Evolutionary conservation across 2,888 invertebrate species (phyloP).

Genomic region (Chloromyia formosa): DNA sequence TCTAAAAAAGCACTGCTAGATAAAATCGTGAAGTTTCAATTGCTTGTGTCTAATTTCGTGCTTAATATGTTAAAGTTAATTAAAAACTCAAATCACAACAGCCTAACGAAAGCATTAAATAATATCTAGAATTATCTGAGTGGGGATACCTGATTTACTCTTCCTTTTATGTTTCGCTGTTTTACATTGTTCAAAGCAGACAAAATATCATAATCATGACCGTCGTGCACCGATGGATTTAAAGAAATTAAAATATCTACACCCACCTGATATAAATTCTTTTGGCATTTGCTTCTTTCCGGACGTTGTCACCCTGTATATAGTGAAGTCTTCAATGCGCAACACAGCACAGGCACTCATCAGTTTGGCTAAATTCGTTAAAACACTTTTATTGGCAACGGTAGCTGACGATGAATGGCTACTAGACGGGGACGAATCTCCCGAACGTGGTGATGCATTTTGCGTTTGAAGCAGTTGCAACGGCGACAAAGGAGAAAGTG

Average conservation of each 20-base stretch:
- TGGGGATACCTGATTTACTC: conserved; percentile 63
- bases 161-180: conserved; percentile 69
- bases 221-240: conserved; percentile 8
- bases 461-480: conserved; percentile 49
- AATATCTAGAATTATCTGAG: background rate
- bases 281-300: conserved; percentile 78
- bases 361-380: conserved; percentile 81
- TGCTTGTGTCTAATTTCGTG: too few species aligned
- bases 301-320: conserved; percentile 83
- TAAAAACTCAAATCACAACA: too few species aligned
- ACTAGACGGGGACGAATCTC: conserved; percentile 50
- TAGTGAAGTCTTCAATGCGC: conserved; percentile 89
- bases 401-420: background rate
- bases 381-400: conserved; percentile 62
- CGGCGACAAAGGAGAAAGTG: conserved; percentile 53
- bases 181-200: background rate
- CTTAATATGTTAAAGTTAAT: too few species aligned
- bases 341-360: conserved; percentile 93
- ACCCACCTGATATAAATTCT: conserved; percentile 79
- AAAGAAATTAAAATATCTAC: conserved; percentile 10
- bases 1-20: too few species aligned
- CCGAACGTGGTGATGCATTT: conserved; percentile 50
- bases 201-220: conserved; percentile 3
- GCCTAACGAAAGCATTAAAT: too few species aligned
- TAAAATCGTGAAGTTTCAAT: too few species aligned